Evolutionary conservation across 2,797 vertebrate genomes (phyloP).

Genomic region (Epinephelus coioides): DNA sequence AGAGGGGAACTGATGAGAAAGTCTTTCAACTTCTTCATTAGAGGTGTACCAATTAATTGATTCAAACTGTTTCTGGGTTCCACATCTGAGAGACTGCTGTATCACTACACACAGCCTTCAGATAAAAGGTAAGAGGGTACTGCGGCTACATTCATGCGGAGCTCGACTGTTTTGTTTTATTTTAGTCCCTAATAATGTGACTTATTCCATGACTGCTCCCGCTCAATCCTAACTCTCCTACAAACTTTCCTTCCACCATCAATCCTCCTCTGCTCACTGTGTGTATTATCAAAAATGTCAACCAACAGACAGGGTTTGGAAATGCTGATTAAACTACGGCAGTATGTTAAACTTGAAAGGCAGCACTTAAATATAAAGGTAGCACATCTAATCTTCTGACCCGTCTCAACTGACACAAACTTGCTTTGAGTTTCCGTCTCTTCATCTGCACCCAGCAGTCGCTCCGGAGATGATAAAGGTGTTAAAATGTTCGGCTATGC

Average conservation of each 20-base stretch:
- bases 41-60: slow-evolving; percentile 40
- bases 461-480: slow-evolving; percentile 1
- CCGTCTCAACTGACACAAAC: slow-evolving; percentile 7
- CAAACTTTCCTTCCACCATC: not conserved
- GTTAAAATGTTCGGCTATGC: not conserved
- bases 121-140: slow-evolving; percentile 27
- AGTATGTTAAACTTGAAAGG: slow-evolving; percentile 3
- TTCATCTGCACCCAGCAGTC: not conserved
- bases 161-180: not conserved
- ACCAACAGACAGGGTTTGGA: not conserved
- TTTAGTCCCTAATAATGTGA: slow-evolving; percentile 22
- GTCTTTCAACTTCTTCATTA: slow-evolving; percentile 39
- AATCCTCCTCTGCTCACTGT: not conserved
- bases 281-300: not conserved
- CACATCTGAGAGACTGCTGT: slow-evolving; percentile 22
- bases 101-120: slow-evolving; percentile 25
- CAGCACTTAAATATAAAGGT: slow-evolving; percentile 2
- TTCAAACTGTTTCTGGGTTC: slow-evolving; percentile 37
- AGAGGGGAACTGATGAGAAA: slow-evolving; percentile 34
- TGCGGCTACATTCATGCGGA: slow-evolving; percentile 3
- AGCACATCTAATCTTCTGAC: slow-evolving; percentile 9
- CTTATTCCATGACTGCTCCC: slow-evolving; percentile 27
- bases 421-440: not conserved
- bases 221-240: not conserved
- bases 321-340: slow-evolving; percentile 7